Base-by-base conservation (phyloP, 2,888 invertebrate species). In the Tricholauxania praeusta region DNA sequence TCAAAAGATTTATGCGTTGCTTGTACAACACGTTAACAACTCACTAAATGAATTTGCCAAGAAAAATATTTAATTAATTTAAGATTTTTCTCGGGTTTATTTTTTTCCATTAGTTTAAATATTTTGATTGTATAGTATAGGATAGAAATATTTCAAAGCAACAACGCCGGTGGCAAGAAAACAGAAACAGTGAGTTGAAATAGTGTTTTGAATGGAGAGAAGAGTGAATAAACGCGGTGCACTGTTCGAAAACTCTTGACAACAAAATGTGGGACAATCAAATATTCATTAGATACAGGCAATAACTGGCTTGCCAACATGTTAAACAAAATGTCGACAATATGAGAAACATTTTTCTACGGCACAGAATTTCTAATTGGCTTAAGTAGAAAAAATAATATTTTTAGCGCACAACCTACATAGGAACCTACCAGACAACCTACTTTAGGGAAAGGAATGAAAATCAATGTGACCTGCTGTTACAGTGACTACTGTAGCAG, bases 1-100 rank as follows among this genome's bases (percentile, higher is more conserved):
- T 77, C 77, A 75, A 60, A 72, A 76, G 72, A 74, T 75, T 74
- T 78, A 75, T 75, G 62, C 52, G 70, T 32, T 22, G 70, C 70
- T 70, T 63, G 53, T 63, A 47, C 70, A 62, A 63, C 70, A 69
- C 32, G 63, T 63, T 53, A 70, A 63, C 70, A 70, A 63, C 70
- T 70, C 70, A 70, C 70, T 70, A 53, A 70, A 52, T 52, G 63
- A 17, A 53, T 53, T 47, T 47, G 47, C 15, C 48, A 22, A 63
- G 52, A 22, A 70, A 70, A 70, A 69, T 59, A 69, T 60, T 70
- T 70, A 70, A 70, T 70, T 70, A 70, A 68, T 39, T 68, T 32
- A 57, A 49, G 28, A 28, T 47, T 39, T 28, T 15, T 17, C 17
- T 49, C 12, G 1, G 39, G 39, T 10, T 39, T 10, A 39, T 39